These are phyloP conservation scores for Ctenochaetus hawaiiensis DNA, from an alignment of 2,797 vertebrate genomes.

Conservation along the genomic window DNA sequence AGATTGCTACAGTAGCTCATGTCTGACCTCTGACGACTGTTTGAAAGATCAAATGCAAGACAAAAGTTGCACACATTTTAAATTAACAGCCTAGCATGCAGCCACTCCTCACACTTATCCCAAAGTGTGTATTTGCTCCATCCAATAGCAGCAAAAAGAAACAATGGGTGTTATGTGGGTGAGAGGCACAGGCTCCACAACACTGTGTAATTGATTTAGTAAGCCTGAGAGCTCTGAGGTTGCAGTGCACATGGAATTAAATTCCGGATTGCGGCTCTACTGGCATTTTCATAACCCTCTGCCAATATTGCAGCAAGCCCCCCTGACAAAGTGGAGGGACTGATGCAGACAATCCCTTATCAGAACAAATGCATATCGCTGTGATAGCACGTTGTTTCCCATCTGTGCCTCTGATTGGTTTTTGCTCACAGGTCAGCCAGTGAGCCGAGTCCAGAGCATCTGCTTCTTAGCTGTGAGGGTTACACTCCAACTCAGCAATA, in stretches of 20 bases:
- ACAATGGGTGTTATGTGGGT: conserved; percentile 60
- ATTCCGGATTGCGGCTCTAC: conserved; percentile 65
- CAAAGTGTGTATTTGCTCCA: conserved; percentile 42
- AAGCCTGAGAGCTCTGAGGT: conserved; percentile 79
- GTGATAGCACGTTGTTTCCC: conserved; percentile 63
- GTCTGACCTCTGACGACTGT: conserved; percentile 36
- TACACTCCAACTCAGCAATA: conserved; percentile 32
- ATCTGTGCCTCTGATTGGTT: conserved; percentile 68
- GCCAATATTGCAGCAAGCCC: conserved; percentile 71
- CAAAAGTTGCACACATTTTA: conserved; percentile 39
- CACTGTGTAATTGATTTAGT: conserved; percentile 85
- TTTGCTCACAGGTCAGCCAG: conserved; percentile 68
- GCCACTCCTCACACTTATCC: conserved; percentile 41
- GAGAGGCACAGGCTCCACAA: conserved; percentile 68
- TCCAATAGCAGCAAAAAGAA: conserved; percentile 50
- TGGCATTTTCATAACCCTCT: conserved; percentile 77
- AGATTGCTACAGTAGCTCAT: conserved; percentile 36
- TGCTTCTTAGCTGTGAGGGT: conserved; percentile 43
- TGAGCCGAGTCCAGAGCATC: conserved; percentile 47
- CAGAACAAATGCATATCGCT: conserved; percentile 67
- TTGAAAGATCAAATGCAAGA: conserved; percentile 28
- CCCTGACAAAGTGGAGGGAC: conserved; percentile 61
- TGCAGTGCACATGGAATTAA: conserved; percentile 73
- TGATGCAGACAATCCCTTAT: conserved; percentile 59
- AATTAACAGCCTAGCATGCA: conserved; percentile 28